Evolutionary conservation across 2,113 vertebrate species (phyloP).

Genomic region (Oenanthe oenanthe): DNA sequence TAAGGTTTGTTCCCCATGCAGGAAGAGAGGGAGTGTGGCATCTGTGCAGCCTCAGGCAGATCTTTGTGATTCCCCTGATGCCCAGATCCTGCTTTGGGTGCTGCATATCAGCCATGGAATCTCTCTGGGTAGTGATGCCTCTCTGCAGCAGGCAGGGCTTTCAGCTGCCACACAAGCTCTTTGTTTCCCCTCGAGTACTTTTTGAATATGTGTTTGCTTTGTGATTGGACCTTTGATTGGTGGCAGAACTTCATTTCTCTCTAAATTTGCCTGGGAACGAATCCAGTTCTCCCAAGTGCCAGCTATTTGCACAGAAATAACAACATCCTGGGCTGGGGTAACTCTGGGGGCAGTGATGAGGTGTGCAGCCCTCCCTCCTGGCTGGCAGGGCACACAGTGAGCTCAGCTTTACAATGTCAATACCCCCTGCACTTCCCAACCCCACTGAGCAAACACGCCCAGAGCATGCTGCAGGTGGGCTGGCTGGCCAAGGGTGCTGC

Average conservation of each 20-base stretch:
- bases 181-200: rapidly evolving
- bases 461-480: not conserved
- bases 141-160: not conserved
- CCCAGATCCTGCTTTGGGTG: not conserved
- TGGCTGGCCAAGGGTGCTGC: not conserved
- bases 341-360: not conserved
- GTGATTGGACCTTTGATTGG: not conserved
- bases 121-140: not conserved
- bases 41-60: not conserved
- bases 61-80: not conserved
- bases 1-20: not conserved
- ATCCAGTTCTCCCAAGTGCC: not conserved
- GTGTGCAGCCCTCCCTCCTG: not conserved
- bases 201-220: not conserved
- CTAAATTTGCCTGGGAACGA: not conserved
- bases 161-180: not conserved
- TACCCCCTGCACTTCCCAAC: not conserved
- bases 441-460: not conserved
- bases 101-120: rapidly evolving
- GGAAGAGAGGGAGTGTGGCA: not conserved
- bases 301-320: not conserved
- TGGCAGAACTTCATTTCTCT: not conserved
- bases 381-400: not conserved
- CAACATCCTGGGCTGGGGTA: rapidly evolving
- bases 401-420: not conserved